Evolutionary conservation across 1,140 invertebrate species (phyloP).

Genomic region (Sinonovacula constricta): DNA sequence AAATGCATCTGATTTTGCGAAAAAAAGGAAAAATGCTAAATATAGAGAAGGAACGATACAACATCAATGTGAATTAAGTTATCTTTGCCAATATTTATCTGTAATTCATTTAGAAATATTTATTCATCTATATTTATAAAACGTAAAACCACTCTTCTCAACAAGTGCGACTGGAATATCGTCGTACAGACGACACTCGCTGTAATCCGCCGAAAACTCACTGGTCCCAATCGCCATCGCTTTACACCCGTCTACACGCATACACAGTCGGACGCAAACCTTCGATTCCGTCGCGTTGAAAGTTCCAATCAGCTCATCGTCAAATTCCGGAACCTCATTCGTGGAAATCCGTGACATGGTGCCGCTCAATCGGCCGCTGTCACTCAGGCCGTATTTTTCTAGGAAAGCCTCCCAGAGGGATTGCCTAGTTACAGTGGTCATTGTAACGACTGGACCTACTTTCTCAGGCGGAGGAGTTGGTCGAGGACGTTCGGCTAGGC

Average conservation of each 20-base stretch:
- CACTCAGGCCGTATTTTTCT: constrained; percentile 5
- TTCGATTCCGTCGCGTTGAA: constrained; percentile 38
- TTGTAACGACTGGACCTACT: constrained; percentile 3
- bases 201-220: background rate
- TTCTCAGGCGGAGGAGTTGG: background rate
- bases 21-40: too few relatives aligned
- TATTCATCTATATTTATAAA: too few relatives aligned
- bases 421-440: constrained; percentile 31
- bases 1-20: too few relatives aligned
- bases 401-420: constrained; percentile 38
- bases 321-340: constrained; percentile 19
- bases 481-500: constrained; percentile 3
- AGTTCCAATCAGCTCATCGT: constrained; percentile 27
- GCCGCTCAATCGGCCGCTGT: constrained; percentile 9
- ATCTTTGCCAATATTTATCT: too few relatives aligned
- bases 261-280: constrained; percentile 43
- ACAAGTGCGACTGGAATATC: constrained; percentile 23
- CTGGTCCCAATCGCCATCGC: constrained; percentile 8
- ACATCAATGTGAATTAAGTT: too few relatives aligned
- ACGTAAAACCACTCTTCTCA: constrained; percentile 12
- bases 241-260: constrained; percentile 36
- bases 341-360: constrained; percentile 20
- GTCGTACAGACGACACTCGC: constrained; percentile 24
- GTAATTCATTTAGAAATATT: too few relatives aligned
- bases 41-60: too few relatives aligned